Evolutionary conservation across 1,140 invertebrate genomes (phyloP).

Genomic region (Camponotus floridanus): DNA sequence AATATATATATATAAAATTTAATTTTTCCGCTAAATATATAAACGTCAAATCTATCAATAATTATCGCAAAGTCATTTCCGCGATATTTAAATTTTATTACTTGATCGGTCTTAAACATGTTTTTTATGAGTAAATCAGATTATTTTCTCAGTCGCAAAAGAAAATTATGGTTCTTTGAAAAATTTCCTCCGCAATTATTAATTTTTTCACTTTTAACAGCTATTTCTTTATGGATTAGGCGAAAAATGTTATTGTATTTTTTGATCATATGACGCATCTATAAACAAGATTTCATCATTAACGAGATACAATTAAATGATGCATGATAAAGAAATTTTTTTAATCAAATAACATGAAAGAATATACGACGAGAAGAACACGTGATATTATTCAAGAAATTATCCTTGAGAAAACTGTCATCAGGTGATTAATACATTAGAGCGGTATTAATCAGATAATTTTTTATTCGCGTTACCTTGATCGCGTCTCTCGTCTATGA

Average conservation of each 20-base stretch:
- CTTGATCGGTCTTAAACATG: not conserved
- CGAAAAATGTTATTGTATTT: not conserved
- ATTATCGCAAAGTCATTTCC: not conserved
- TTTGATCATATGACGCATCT: not conserved
- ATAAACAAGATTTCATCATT: not conserved
- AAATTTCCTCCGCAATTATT: not conserved
- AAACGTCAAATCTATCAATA: conserved; percentile 9
- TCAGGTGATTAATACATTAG: not conserved
- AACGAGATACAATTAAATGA: not conserved
- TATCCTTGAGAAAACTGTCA: not conserved
- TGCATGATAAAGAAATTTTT: not conserved
- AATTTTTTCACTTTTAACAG: conserved; percentile 12
- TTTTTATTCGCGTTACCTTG: conserved; percentile 1
- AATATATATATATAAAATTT: conserved; percentile 40
- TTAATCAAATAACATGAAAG: not conserved
- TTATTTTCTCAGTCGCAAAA: not conserved
- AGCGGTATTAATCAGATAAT: conserved; percentile 1
- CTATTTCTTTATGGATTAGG: not conserved
- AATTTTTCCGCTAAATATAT: conserved; percentile 21
- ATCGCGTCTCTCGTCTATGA: conserved; percentile 7
- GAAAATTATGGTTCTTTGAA: not conserved
- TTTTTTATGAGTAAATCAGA: not conserved
- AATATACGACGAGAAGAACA: not conserved
- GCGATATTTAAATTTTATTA: conserved; percentile 31
- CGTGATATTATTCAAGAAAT: not conserved